Conservation (phyloP, 2,888 invertebrate species). For the Ceriagrion tenellum region DNA sequence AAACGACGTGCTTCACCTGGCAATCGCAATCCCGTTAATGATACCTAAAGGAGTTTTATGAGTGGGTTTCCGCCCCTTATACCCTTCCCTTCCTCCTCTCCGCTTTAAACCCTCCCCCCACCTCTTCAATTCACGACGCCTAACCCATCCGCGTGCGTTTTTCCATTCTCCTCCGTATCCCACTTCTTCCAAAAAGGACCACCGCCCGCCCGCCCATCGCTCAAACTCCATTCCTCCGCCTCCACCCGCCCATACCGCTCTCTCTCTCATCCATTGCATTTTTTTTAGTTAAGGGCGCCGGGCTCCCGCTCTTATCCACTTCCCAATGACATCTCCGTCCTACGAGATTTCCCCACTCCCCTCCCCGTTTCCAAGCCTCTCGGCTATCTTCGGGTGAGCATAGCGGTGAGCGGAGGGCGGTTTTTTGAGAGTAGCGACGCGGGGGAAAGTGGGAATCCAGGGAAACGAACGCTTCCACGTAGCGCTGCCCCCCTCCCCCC, state of each 20-base stretch:
- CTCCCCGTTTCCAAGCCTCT: not conserved
- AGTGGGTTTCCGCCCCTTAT: not conserved
- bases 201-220: not conserved
- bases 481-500: not conserved
- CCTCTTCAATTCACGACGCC: not conserved
- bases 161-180: too few relatives aligned
- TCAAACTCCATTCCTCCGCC: not conserved
- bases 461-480: slow-evolving; percentile 34
- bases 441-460: slow-evolving; percentile 20
- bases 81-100: not conserved
- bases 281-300: slow-evolving; percentile 24
- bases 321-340: slow-evolving; percentile 59
- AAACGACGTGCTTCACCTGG: not conserved
- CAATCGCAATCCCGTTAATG: not conserved
- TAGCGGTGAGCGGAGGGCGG: not conserved
- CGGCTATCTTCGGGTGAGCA: slow-evolving; percentile 61
- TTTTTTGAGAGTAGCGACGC: not conserved
- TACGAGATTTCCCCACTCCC: not conserved
- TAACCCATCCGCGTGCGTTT: too few relatives aligned
- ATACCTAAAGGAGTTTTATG: not conserved
- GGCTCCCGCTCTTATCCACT: slow-evolving; percentile 59
- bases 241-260: not conserved
- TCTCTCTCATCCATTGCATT: not conserved
- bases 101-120: not conserved
- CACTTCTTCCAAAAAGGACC: not conserved